Evolutionary conservation across 2,113 vertebrate genomes (phyloP), one percentile per base, ranked within the genome.

Genomic region (Petroica traversi): DNA sequence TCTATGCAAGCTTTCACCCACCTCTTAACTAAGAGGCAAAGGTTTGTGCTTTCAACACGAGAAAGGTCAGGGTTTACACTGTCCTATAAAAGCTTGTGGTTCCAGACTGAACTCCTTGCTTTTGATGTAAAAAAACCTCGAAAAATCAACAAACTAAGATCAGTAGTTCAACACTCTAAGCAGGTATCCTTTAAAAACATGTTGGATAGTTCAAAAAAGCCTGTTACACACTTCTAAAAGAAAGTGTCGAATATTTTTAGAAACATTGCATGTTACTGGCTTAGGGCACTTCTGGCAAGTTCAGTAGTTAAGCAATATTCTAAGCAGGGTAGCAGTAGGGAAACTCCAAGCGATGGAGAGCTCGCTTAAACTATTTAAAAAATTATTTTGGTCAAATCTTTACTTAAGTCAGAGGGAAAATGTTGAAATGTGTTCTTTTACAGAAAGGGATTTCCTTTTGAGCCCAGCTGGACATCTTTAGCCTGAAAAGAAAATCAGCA

Each of bases 171-270:
- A 18, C 18, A 19, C 14, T 1, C 3, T 49, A n/a, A 61, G 49
- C 51, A 80, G 46, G 10, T 51, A 63, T 43, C 19, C 22, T 75
- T 90, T 78, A 89, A 61, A 88, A 85, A 45, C 18, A 6, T 7
- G 2, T 49, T 69, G 62, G 31, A 36, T 43, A 26, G 57, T 75
- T 18, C 28, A 74, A 51, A 77, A 66, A 59, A 74, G 29, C 16
- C 12, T 77, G 13, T 76, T 92, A 24, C 0, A 2, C 10, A 15
- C 25, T 55, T 72, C 10, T 0, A 34, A 41, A 71, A 64, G n/a
- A 23, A 69, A 63, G 22, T 48, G 55, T 25, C 45, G 31, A 18
- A 16, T 78, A n/a, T 85, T 92, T 89, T 40, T 36, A 78, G 26
- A 72, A 85, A 28, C 9, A 14, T 7, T 10, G 2, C 69, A 7